Evolutionary conservation across 2,113 vertebrate genomes (phyloP).

Genomic region (Hyaena hyaena): DNA sequence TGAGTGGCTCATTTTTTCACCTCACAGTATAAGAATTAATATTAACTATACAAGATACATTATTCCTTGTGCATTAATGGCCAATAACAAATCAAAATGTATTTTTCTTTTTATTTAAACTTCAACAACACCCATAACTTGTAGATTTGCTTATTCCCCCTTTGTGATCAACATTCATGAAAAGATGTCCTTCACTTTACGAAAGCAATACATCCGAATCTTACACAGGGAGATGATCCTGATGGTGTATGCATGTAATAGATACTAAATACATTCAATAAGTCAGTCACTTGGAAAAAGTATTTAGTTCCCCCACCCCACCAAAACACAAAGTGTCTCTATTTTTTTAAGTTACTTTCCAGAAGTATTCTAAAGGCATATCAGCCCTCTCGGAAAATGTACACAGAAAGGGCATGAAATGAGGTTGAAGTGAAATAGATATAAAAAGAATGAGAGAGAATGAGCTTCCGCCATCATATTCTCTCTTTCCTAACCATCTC

Average conservation of each 20-base stretch:
- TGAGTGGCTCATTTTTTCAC: neutral
- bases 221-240: neutral
- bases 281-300: neutral
- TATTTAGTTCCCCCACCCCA: neutral
- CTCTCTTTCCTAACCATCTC: neutral
- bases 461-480: neutral
- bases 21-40: neutral
- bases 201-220: neutral
- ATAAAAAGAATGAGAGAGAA: neutral
- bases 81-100: neutral
- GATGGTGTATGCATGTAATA: too few species aligned
- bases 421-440: neutral
- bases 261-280: neutral
- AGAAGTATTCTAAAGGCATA: neutral
- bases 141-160: neutral
- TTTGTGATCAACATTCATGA: neutral
- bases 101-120: neutral
- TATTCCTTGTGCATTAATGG: neutral
- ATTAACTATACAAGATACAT: neutral
- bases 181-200: neutral
- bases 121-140: neutral
- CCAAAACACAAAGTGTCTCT: neutral
- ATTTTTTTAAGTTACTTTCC: neutral
- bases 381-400: neutral
- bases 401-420: neutral